Percentiles rank a stretch among this genome's conserved stretches.
Evolutionary conservation across 2,888 invertebrate genomes (phyloP).

Genomic region (Nymphalis urticae): DNA sequence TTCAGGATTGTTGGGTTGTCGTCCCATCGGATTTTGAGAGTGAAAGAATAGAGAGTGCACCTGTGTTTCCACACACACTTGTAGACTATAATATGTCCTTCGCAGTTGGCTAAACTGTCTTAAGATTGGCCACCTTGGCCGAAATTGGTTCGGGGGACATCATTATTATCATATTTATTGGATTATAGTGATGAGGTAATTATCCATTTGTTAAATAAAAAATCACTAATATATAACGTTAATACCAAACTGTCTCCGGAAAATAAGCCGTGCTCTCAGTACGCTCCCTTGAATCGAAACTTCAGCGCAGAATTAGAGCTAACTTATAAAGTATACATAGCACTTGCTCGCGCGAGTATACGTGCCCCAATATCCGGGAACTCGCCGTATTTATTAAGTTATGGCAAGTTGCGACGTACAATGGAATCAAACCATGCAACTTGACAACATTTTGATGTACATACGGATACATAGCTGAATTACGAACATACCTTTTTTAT

Average conservation of each 20-base stretch:
- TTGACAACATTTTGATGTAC: conserved; percentile 26
- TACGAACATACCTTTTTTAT: not conserved
- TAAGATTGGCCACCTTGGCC: too few species aligned
- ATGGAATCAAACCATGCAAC: conserved; percentile 43
- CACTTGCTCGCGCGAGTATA: conserved; percentile 20
- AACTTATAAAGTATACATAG: conserved; percentile 28
- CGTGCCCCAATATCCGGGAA: conserved; percentile 41
- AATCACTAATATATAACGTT: not conserved
- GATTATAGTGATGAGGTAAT: not conserved
- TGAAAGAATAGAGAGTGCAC: too few species aligned
- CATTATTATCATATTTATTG: too few species aligned
- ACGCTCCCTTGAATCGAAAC: not conserved
- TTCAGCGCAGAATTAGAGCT: conserved; percentile 8
- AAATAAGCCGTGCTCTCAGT: conserved; percentile 7
- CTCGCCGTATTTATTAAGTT: conserved; percentile 45
- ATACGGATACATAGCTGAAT: conserved; percentile 20
- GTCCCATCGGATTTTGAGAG: too few species aligned
- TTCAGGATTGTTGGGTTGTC: too few species aligned
- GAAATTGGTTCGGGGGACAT: too few species aligned
- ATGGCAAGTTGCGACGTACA: conserved; percentile 44
- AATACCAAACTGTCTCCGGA: not conserved
- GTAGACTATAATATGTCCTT: too few species aligned
- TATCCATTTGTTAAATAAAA: not conserved
- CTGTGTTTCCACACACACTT: too few species aligned
- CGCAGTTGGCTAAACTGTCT: too few species aligned